A percentile compares a stretch with the other conserved stretches of the same genome.
Conservation (phyloP, 2,113 vertebrate genomes). For the Phoenicopterus ruber region DNA sequence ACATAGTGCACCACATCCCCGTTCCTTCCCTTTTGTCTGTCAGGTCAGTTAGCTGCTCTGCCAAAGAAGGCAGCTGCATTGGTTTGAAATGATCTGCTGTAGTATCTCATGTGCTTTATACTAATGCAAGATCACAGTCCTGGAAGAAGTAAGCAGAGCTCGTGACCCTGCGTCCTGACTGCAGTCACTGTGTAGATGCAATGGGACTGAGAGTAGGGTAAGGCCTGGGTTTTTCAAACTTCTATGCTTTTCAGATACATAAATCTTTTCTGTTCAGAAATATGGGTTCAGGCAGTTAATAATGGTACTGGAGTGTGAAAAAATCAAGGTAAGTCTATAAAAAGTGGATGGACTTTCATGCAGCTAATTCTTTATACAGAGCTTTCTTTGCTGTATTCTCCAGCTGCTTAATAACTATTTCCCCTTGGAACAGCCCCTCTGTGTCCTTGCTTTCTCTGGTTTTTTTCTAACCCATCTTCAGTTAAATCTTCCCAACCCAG, state of each 20-base stretch:
- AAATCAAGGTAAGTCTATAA: constrained; percentile 1
- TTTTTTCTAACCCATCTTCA: not conserved
- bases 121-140: not conserved
- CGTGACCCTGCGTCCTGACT: not conserved
- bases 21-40: not conserved
- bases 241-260: not conserved
- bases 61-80: not conserved
- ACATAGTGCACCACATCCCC: not conserved
- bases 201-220: not conserved
- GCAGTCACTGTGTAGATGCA: not conserved
- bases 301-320: not conserved
- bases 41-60: not conserved
- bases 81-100: not conserved
- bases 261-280: not conserved
- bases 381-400: not conserved
- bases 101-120: not conserved
- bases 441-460: not conserved
- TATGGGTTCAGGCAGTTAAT: not conserved
- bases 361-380: not conserved
- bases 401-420: not conserved
- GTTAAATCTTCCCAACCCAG: not conserved
- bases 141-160: not conserved
- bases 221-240: not conserved
- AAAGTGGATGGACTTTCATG: not conserved
- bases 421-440: not conserved